Conservation (phyloP, 2,797 vertebrate genomes). For the Aeoliscus strigatus region DNA sequence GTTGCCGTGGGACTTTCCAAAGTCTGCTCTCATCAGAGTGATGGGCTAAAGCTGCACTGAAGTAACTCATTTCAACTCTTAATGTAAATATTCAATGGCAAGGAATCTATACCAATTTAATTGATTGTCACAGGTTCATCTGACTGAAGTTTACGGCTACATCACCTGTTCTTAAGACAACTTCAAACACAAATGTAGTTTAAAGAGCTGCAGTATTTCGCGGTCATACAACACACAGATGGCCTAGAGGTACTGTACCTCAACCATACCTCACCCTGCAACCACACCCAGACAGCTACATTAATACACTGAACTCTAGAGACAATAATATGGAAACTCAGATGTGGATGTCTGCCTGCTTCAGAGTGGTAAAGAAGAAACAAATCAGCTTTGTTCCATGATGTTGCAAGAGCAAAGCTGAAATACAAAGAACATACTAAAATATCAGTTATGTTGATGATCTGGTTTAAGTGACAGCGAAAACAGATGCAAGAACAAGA, state of each 20-base stretch:
- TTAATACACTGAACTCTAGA: constrained; percentile 1
- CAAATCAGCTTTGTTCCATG: not conserved
- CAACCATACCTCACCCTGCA: not conserved
- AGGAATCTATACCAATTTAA: too few species aligned
- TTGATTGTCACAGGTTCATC: not conserved
- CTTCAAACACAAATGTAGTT: constrained; percentile 4
- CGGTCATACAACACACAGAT: constrained; percentile 3
- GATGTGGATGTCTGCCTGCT: not conserved
- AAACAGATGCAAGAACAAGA: constrained; percentile 1
- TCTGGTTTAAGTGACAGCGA: not conserved
- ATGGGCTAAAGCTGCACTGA: too few species aligned
- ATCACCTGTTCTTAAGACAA: too few species aligned
- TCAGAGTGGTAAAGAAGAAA: not conserved
- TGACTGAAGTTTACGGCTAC: too few species aligned
- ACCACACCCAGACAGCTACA: constrained; percentile 2
- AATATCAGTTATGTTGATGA: too few species aligned
- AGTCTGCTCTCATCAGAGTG: too few species aligned
- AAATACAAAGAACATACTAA: too few species aligned
- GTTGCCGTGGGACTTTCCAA: too few species aligned
- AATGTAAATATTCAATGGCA: too few species aligned
- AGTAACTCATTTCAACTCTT: too few species aligned
- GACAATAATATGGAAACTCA: not conserved
- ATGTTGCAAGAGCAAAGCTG: too few species aligned
- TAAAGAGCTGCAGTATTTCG: not conserved
- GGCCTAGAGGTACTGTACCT: constrained; percentile 9